Conservation (phyloP, 1,140 invertebrate genomes). For the Listronotus bonariensis region DNA sequence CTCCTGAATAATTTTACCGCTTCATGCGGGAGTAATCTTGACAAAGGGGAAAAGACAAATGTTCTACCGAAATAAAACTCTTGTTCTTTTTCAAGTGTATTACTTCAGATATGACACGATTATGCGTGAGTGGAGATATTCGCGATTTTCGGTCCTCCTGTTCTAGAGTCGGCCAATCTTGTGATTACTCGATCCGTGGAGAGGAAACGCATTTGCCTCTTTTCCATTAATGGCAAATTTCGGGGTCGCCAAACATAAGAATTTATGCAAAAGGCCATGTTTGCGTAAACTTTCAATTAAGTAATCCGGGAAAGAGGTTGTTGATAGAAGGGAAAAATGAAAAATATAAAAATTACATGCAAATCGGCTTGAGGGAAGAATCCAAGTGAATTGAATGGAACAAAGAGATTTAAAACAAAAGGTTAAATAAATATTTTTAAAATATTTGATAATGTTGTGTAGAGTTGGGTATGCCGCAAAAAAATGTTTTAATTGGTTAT, state of each 20-base stretch:
- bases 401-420: too few relatives aligned
- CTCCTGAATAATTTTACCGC: too few relatives aligned
- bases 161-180: slow-evolving; percentile 46
- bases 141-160: slow-evolving; percentile 27
- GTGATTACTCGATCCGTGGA: slow-evolving; percentile 51
- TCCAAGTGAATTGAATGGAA: too few relatives aligned
- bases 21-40: slow-evolving; percentile 24
- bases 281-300: slow-evolving; percentile 39
- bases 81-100: slow-evolving; percentile 46
- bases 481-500: too few relatives aligned
- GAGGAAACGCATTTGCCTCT: slow-evolving; percentile 37
- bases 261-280: slow-evolving; percentile 35
- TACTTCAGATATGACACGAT: slow-evolving; percentile 51
- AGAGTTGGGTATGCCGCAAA: too few relatives aligned
- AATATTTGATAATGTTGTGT: too few relatives aligned
- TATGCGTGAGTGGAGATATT: slow-evolving; percentile 49
- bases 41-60: slow-evolving; percentile 41
- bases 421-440: too few relatives aligned
- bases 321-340: slow-evolving; percentile 20
- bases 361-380: too few relatives aligned
- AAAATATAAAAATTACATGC: slow-evolving; percentile 2
- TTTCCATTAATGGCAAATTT: slow-evolving; percentile 26
- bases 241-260: slow-evolving; percentile 15
- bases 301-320: slow-evolving; percentile 28
- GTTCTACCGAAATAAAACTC: slow-evolving; percentile 42